These are phyloP conservation scores for Yponomeuta evonymella DNA, from an alignment of 2,888 invertebrate species.

Conservation along the genomic window DNA sequence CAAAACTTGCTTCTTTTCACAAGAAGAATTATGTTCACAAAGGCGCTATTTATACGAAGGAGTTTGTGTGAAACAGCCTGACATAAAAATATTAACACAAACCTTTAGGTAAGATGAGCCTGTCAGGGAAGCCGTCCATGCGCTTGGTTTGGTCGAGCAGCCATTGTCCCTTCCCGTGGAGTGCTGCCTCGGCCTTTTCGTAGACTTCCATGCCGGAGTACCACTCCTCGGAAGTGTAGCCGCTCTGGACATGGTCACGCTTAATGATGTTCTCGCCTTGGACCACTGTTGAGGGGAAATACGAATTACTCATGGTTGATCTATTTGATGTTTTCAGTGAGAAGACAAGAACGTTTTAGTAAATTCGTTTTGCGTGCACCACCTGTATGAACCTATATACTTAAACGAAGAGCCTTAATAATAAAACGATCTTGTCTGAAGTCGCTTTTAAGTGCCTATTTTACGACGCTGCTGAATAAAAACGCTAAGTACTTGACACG, in stretches of 20 bases:
- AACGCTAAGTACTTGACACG: too few relatives aligned
- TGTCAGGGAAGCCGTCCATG: slow-evolving; percentile 77
- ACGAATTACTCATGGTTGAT: too few relatives aligned
- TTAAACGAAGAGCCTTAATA: too few relatives aligned
- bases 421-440: too few relatives aligned
- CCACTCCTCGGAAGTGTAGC: slow-evolving; percentile 74
- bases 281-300: slow-evolving; percentile 36
- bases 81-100: neutral
- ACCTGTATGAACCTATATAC: too few relatives aligned
- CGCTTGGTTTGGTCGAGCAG: slow-evolving; percentile 61
- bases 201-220: slow-evolving; percentile 54
- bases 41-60: too few relatives aligned
- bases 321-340: neutral
- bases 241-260: slow-evolving; percentile 76
- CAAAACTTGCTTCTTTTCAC: too few relatives aligned
- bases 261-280: slow-evolving; percentile 67
- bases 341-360: too few relatives aligned
- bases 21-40: too few relatives aligned
- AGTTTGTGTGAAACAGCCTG: neutral
- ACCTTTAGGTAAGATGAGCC: slow-evolving; percentile 80
- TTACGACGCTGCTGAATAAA: too few relatives aligned
- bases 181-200: slow-evolving; percentile 62
- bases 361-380: too few relatives aligned
- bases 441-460: too few relatives aligned
- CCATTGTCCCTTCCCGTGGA: slow-evolving; percentile 63